Evolutionary conservation across 2,888 invertebrate species (phyloP).

Genomic region (Boloria euphrosyne): DNA sequence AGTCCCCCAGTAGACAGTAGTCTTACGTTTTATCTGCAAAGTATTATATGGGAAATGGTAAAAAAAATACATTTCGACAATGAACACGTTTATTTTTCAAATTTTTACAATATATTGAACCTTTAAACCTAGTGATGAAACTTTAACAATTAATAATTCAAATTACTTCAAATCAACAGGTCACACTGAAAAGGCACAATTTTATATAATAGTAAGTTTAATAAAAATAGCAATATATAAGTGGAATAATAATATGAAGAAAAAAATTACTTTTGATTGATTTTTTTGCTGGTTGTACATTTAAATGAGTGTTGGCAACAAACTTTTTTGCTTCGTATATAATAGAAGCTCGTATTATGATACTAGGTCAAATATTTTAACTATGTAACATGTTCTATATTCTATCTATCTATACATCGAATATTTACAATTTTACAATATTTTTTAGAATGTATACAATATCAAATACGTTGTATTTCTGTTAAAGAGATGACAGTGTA

Average conservation of each 20-base stretch:
- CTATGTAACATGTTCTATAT: background rate
- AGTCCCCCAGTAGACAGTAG: no score
- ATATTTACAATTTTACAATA: conserved; percentile 4
- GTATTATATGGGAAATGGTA: background rate
- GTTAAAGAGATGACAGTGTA: background rate
- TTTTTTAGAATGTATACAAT: background rate
- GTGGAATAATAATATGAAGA: no score
- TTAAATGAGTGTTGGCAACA: no score
- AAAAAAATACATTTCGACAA: background rate
- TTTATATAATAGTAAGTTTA: no score
- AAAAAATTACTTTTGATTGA: no score
- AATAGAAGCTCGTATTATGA: no score
- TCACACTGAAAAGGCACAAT: no score
- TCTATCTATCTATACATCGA: background rate
- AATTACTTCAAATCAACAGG: background rate
- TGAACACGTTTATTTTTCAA: conserved; percentile 15
- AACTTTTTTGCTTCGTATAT: no score
- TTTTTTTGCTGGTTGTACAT: no score
- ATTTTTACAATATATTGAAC: background rate
- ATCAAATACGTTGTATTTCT: background rate
- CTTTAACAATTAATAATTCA: conserved; percentile 7
- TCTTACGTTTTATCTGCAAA: background rate
- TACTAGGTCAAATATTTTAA: no score
- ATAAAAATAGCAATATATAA: no score
- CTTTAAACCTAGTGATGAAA: background rate